Evolutionary conservation across 2,113 vertebrate genomes (phyloP).

Genomic region (Colius striatus): DNA sequence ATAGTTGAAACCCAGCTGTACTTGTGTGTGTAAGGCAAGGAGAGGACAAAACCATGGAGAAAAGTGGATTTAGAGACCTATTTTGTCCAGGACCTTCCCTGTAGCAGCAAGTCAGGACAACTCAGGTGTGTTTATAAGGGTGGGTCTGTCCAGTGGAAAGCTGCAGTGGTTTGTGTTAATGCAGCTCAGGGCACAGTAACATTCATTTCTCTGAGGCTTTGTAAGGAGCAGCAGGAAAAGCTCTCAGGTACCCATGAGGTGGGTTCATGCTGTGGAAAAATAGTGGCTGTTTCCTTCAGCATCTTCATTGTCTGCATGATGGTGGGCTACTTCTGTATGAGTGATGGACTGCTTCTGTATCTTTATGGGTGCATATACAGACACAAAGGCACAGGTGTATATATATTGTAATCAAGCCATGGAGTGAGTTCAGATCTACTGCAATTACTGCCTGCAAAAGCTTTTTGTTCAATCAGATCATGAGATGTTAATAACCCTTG

Average conservation of each 20-base stretch:
- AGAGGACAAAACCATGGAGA: background rate
- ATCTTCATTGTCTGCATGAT: fast-evolving
- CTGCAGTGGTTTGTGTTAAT: background rate
- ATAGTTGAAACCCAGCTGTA: background rate
- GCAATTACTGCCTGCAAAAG: background rate
- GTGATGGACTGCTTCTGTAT: background rate
- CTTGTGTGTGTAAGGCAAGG: background rate
- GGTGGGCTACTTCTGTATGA: too few species aligned
- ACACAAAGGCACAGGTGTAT: background rate
- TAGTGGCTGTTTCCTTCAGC: background rate
- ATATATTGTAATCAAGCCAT: fast-evolving
- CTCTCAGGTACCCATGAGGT: background rate
- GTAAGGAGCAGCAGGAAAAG: background rate
- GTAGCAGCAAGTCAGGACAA: background rate
- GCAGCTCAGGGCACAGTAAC: background rate
- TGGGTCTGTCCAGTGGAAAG: too few species aligned
- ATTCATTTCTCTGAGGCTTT: fast-evolving
- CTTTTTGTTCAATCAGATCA: background rate
- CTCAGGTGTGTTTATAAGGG: background rate
- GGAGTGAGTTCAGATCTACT: background rate
- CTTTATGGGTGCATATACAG: background rate
- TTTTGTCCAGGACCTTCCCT: background rate
- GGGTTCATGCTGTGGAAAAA: too few species aligned
- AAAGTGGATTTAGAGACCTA: background rate
- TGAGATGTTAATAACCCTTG: background rate